Conservation (phyloP, 2,797 vertebrate species). For the Fratercula arctica region DNA sequence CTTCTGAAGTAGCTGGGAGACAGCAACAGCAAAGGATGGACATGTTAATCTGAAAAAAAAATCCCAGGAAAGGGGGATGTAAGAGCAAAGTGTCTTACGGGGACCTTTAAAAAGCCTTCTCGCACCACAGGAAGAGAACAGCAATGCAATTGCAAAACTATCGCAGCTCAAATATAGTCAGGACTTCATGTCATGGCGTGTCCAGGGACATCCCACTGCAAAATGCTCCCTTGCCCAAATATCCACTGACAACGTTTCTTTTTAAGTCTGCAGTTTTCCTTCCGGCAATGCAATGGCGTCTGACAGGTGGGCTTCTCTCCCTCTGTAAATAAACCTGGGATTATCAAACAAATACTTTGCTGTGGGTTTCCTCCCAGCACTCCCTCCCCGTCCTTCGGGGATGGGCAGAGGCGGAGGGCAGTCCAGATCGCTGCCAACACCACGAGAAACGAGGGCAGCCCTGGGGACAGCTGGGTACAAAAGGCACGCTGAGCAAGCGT, state of each 20-base stretch:
- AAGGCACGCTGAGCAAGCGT: background rate
- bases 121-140: background rate
- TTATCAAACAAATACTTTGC: background rate
- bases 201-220: background rate
- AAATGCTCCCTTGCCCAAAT: background rate
- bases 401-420: fast-evolving
- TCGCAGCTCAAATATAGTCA: background rate
- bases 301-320: background rate
- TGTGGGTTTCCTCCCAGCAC: background rate
- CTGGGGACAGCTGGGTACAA: background rate
- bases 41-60: background rate
- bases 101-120: background rate
- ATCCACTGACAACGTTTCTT: background rate
- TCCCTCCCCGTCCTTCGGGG: background rate
- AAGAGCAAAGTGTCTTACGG: background rate
- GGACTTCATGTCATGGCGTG: background rate
- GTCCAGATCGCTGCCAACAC: background rate
- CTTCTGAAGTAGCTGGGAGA: background rate
- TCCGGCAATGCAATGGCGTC: background rate
- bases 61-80: background rate
- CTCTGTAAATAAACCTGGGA: background rate
- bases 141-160: background rate
- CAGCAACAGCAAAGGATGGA: background rate
- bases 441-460: background rate
- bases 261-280: background rate